phyloP scores from a whole-genome alignment of 2,797 vertebrate genomes.

The Monodelphis domestica region DNA sequence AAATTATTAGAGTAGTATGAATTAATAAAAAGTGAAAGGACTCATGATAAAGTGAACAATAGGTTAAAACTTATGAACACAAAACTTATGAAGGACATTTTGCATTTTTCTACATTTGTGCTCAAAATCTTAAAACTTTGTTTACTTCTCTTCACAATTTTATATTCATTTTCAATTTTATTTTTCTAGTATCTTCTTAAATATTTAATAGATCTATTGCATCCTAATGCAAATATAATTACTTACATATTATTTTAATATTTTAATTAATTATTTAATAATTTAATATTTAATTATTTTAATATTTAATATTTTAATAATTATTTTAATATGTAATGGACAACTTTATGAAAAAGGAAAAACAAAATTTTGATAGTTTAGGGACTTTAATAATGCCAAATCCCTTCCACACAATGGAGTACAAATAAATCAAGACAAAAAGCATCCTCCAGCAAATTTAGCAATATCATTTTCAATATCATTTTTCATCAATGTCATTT shows the following conservation, averaged over 20 bases:
- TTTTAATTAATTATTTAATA: no score
- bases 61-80: background rate
- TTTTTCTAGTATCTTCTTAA: slow-evolving; percentile 51
- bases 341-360: slow-evolving; percentile 45
- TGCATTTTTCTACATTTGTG: background rate
- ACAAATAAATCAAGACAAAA: slow-evolving; percentile 22
- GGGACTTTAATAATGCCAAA: background rate
- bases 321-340: slow-evolving; percentile 39
- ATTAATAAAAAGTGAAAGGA: background rate
- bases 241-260: slow-evolving; percentile 45
- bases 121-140: slow-evolving; percentile 1
- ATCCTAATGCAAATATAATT: slow-evolving; percentile 50
- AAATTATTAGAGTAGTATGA: background rate
- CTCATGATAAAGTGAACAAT: slow-evolving; percentile 23
- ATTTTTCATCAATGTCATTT: slow-evolving; percentile 6
- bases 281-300: no score
- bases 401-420: background rate
- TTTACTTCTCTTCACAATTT: slow-evolving; percentile 65
- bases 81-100: slow-evolving; percentile 40
- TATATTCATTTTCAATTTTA: slow-evolving; percentile 50
- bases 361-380: slow-evolving; percentile 15
- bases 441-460: slow-evolving; percentile 32
- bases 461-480: background rate
- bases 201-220: slow-evolving; percentile 53
- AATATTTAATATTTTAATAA: no score